These are phyloP conservation scores for Choloepus didactylus DNA, from an alignment of 2,797 vertebrate species.

Conservation along the genomic window DNA sequence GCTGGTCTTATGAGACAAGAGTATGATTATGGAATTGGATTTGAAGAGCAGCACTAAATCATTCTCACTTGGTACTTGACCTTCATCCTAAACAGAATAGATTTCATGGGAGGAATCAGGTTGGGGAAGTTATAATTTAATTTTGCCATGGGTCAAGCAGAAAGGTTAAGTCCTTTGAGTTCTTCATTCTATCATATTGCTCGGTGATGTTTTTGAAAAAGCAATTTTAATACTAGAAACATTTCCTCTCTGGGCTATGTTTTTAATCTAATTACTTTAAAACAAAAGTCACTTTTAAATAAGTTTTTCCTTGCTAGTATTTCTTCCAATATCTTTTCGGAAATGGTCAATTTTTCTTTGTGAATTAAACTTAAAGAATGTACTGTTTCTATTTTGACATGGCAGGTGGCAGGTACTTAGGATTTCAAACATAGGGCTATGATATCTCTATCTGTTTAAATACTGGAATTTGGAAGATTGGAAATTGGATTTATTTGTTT, in stretches of 20 bases:
- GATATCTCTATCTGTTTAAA: conserved; percentile 5
- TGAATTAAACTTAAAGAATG: conserved; percentile 48
- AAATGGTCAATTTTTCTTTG: background rate
- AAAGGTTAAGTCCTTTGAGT: conserved; percentile 73
- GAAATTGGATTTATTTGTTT: conserved; percentile 24
- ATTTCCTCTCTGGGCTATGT: background rate
- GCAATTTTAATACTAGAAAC: conserved; percentile 37
- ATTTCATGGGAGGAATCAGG: conserved; percentile 72
- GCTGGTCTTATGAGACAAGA: conserved; percentile 75
- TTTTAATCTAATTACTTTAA: conserved; percentile 53
- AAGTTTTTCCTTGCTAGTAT: background rate
- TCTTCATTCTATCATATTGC: conserved; percentile 47
- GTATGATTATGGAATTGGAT: conserved; percentile 70
- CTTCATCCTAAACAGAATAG: conserved; percentile 76
- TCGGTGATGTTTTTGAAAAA: conserved; percentile 8
- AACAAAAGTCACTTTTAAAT: background rate
- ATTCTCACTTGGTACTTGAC: conserved; percentile 74
- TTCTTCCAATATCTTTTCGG: conserved; percentile 33
- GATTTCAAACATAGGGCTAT: conserved; percentile 3
- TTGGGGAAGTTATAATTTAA: conserved; percentile 75
- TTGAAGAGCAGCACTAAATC: conserved; percentile 72
- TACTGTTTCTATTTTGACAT: conserved; percentile 31
- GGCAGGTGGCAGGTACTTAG: conserved; percentile 1
- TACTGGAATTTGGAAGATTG: background rate
- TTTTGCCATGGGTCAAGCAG: conserved; percentile 71